Evolutionary conservation across 2,797 vertebrate genomes (phyloP), one percentile per base, ranked within the genome.

Genomic region (Otolemur crassicaudatus): DNA sequence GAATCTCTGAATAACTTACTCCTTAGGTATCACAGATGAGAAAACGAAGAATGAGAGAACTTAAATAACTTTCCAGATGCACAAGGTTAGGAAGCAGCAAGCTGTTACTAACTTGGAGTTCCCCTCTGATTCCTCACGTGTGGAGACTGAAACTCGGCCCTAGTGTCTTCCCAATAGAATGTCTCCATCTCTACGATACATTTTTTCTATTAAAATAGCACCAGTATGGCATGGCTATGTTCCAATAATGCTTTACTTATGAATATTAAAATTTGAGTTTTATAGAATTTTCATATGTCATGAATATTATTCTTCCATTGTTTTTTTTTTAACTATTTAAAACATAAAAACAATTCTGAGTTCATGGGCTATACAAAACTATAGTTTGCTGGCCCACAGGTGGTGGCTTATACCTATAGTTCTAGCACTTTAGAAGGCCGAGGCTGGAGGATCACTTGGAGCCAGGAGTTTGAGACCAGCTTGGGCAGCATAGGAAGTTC

Each of bases 1-100:
- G 49, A 90, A 37, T 77, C 61, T 95, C 91, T 97, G 91, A 94
- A 95, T 95, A 94, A 94, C 43, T 84, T 96, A 87, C 16, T 75
- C 70, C 23, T 81, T 83, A 72, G 92, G 16, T 93, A 93, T 96
- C 81, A 84, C 49, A 94, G 89, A 85, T 46, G 75, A 96, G 81
- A 85, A 96, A 84, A 94, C 75, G 67, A 86, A 94, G 80, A 96
- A 79, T 93, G 73, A 87, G 70, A 89, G 46, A 56, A 72, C n/a
- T 92, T 89, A 70, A 91, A 17, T 95, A 90, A 94, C 23, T 85
- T 40, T 37, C 63, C 85, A 60, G n/a, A 90, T 96, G 80, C 43
- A 31, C 22, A 25, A 34, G 27, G 49, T 90, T n/a, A 80, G 83
- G 70, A 95, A 89, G n/a, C 69, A 69, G 27, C 49, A 91, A 83